Base-by-base conservation (phyloP, 2,113 vertebrate genomes). In the Vireo altiloquus region DNA sequence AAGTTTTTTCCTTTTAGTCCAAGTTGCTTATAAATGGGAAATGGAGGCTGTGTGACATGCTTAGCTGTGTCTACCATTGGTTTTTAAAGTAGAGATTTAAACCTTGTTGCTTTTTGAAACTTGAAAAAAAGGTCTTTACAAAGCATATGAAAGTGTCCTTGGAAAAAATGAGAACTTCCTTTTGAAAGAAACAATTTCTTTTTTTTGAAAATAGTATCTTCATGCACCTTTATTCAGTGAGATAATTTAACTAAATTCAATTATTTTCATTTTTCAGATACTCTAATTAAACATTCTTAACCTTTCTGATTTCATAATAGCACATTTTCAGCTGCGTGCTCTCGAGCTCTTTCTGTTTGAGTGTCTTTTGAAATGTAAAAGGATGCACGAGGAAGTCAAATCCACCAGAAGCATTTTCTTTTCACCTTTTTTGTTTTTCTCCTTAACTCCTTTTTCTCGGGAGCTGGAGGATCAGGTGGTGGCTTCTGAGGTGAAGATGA, bases 321-420 rank as follows among this genome's bases (percentile, higher is more conserved):
- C 74, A 64, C 47, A 28, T 53, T 94, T 95, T 87, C 75, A 91
- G 69, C 46, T 60, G 37, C 59, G 63, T 80, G 69, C 37, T 82
- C 28, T 56, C 35, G 31, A 74, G 63, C 25, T 37, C 42, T 50
- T 79, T 37, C 31, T 82, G 17, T 44, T 95, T 30, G 24, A n/a
- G 4, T 33, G 35, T 46, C 59, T 77, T 90, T 44, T 66, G 74
- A 95, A 81, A 81, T 52, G 18, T 52, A 83, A 53, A 74, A 78
- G 46, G 40, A 81, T 76, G 70, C 19, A 25, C 28, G 61, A 92
- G 74, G 42, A 75, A 91, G 74, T 98, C 97, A 98, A 94, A 98
- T 98, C 99, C 99, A 99, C 99, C 99, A 99, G 97, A 99, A 99
- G 87, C 99, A 99, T 96, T 99, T 99, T 96, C 99, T 99, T 87